Evolutionary conservation across 2,797 vertebrate species (phyloP).

Genomic region (Arrhamphus sclerolepis): DNA sequence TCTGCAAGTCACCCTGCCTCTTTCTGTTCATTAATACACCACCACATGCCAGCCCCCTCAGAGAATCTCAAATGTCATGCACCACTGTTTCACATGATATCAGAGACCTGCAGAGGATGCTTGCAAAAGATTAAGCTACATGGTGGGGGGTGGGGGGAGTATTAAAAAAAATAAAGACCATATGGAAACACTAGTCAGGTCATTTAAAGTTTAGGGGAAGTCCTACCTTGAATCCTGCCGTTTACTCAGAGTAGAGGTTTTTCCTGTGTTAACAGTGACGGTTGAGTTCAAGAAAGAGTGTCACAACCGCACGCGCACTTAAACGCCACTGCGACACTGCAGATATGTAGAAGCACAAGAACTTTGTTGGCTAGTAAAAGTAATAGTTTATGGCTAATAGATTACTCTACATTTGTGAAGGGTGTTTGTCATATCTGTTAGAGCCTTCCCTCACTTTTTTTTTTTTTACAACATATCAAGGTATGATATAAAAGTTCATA

Average conservation of each 20-base stretch:
- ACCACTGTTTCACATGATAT: conserved; percentile 38
- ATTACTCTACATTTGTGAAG: conserved; percentile 2
- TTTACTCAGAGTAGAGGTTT: conserved; percentile 41
- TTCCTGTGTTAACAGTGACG: conserved; percentile 19
- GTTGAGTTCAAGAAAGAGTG: conserved; percentile 3
- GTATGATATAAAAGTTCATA: no score
- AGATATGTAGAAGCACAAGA: conserved; percentile 1
- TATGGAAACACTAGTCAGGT: conserved; percentile 29
- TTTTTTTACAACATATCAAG: no score
- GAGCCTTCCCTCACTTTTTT: neutral
- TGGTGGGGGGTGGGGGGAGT: no score
- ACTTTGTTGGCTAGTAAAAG: neutral
- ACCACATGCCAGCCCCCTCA: conserved; percentile 13
- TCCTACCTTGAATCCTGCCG: conserved; percentile 30
- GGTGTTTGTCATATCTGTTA: conserved; percentile 3
- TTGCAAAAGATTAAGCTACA: conserved; percentile 13
- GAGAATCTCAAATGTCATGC: conserved; percentile 58
- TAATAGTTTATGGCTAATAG: conserved; percentile 1
- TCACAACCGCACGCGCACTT: no score
- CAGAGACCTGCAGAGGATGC: conserved; percentile 17
- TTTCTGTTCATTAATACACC: conserved; percentile 28
- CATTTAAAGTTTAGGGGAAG: conserved; percentile 45
- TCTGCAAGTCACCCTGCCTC: conserved; percentile 53
- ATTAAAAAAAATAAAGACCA: conserved; percentile 8
- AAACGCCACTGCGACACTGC: neutral